A percentile compares a stretch with the other conserved stretches of the same genome.
Evolutionary conservation across 2,113 vertebrate genomes (phyloP).

Genomic region (Columba janthina): DNA sequence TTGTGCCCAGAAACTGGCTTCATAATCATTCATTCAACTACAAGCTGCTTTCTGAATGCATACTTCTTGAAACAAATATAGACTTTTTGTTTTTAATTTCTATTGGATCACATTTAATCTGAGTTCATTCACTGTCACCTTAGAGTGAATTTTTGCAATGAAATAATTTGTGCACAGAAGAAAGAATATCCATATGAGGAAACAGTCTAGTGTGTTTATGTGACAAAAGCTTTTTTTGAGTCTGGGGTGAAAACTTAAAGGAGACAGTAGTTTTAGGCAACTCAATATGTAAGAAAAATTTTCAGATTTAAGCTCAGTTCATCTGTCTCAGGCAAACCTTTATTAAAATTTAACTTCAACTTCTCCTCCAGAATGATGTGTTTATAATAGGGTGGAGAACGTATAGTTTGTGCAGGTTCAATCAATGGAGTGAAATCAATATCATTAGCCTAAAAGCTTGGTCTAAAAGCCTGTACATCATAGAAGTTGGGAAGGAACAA

Average conservation of each 20-base stretch:
- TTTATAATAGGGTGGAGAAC: not conserved
- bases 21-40: not conserved
- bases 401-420: not conserved
- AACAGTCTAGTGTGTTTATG: not conserved
- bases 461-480: slow-evolving; percentile 2
- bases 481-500: not conserved
- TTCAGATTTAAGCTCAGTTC: not conserved
- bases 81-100: not conserved
- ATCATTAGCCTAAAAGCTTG: slow-evolving; percentile 9
- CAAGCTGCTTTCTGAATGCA: not conserved
- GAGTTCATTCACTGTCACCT: not conserved
- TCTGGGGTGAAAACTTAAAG: not conserved
- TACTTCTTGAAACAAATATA: not conserved
- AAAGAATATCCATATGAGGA: not conserved
- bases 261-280: not conserved
- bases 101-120: not conserved
- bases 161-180: not conserved
- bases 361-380: not conserved
- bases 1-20: not conserved
- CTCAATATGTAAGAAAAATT: not conserved
- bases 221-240: not conserved
- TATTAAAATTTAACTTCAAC: not conserved
- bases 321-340: not conserved
- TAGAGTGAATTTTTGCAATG: not conserved
- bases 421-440: not conserved